A percentile compares a stretch with the other conserved stretches of the same genome.
These are phyloP conservation scores for Sarcophaga peregrina DNA, from an alignment of 1,140 invertebrate genomes.

Conservation along the genomic window DNA sequence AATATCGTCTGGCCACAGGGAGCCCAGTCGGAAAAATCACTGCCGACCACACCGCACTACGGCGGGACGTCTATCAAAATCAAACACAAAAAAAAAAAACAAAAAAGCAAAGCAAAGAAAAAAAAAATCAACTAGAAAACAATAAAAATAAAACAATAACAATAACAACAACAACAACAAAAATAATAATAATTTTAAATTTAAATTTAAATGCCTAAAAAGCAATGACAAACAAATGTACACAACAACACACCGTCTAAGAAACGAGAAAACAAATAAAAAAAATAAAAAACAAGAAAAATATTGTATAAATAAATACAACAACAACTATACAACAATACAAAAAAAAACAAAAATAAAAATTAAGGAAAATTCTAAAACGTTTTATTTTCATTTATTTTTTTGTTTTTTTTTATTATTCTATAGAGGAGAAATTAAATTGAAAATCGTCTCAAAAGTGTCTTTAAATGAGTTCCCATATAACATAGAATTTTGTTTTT, in stretches of 20 bases:
- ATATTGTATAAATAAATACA: too few relatives aligned
- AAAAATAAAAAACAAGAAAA: too few relatives aligned
- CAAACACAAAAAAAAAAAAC: slow-evolving; percentile 12
- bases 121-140: slow-evolving; percentile 27
- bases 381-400: too few relatives aligned
- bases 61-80: slow-evolving; percentile 44
- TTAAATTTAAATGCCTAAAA: slow-evolving; percentile 37
- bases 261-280: too few relatives aligned
- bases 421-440: too few relatives aligned
- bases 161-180: not conserved
- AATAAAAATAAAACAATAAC: slow-evolving; percentile 4
- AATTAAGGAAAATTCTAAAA: too few relatives aligned
- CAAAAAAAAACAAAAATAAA: too few relatives aligned
- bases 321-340: too few relatives aligned
- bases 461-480: too few relatives aligned
- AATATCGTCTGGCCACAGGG: slow-evolving; percentile 47
- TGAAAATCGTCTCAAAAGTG: too few relatives aligned
- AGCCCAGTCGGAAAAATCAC: slow-evolving; percentile 43
- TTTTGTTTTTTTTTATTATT: too few relatives aligned
- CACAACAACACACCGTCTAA: not conserved
- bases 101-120: not conserved
- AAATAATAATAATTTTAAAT: not conserved
- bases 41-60: slow-evolving; percentile 47
- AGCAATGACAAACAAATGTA: slow-evolving; percentile 39
- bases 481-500: too few relatives aligned